These are phyloP conservation scores for Sarcophilus harrisii DNA, from an alignment of 2,797 vertebrate genomes.

Conservation along the genomic window DNA sequence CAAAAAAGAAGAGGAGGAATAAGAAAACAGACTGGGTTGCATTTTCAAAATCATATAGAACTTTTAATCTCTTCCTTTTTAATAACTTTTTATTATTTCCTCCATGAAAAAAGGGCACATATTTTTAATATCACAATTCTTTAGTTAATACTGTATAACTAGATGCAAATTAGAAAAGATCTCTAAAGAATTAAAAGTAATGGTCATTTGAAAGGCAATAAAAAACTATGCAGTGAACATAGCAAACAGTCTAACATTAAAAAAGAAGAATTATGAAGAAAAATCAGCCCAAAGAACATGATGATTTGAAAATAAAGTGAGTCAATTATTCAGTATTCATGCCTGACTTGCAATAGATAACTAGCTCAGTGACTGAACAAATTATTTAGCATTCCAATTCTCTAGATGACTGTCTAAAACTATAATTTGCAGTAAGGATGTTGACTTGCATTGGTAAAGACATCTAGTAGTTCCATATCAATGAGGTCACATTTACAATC, in stretches of 20 bases:
- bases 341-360: neutral
- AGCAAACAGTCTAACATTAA: neutral
- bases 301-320: neutral
- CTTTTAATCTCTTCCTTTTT: neutral
- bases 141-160: neutral
- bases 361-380: neutral
- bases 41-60: neutral
- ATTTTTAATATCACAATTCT: neutral
- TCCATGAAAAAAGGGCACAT: neutral
- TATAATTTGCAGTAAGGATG: neutral
- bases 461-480: neutral
- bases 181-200: neutral
- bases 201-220: neutral
- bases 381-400: neutral
- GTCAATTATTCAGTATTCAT: neutral
- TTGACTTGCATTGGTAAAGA: neutral
- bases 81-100: neutral
- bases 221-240: neutral
- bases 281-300: neutral
- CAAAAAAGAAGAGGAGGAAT: neutral
- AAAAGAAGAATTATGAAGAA: neutral
- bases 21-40: neutral
- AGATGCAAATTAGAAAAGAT: neutral
- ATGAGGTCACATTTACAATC: neutral
- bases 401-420: neutral